Base-by-base conservation (phyloP, 2,797 vertebrate species). In the Babyrousa celebensis region DNA sequence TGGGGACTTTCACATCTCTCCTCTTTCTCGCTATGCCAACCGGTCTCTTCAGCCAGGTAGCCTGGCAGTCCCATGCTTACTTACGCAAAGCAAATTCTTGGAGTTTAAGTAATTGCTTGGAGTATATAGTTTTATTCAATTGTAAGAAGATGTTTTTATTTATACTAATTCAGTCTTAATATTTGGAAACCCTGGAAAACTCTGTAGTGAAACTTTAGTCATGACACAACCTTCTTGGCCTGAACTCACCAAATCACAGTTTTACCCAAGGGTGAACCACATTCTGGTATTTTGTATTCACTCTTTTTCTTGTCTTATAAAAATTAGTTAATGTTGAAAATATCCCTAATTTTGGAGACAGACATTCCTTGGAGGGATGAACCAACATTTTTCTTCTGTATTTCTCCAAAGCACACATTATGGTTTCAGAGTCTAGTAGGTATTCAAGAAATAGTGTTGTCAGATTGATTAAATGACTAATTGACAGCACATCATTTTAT, bases 381-480 rank as follows among this genome's bases (percentile, higher is more conserved):
- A 86, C 6, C 16, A 89, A 72, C 2, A 36, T 63, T 86, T 84
- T 65, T 56, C 18, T 60, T 91, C 74, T 56, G 0, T 67, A 71
- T 95, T 89, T 95, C 9, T 32, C 72, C 29, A 84, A 89, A 63
- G 67, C 58, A 83, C 56, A 85, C 91, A 62, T 12, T 65, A 87
- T 25, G 5, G 4, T 63, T 87, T 96, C 40, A 25, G 14, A 56
- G 6, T 77, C 60, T 84, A 83, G 56, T 27, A 58, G 70, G 23
- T 63, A 93, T 7, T 82, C 15, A 82, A 68, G 63, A 72, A 80
- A 71, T 85, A 82, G 27, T 95, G 89, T 82, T 67, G 91, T 86
- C 83, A 91, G 48, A 54, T 71, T 96, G 91, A 96, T 77, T 93
- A 96, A 93, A 77, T 87, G 58, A 97, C 56, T 91, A 77, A 72